Conservation (phyloP, 2,797 vertebrate species). For the Taenioides sp. region DNA sequence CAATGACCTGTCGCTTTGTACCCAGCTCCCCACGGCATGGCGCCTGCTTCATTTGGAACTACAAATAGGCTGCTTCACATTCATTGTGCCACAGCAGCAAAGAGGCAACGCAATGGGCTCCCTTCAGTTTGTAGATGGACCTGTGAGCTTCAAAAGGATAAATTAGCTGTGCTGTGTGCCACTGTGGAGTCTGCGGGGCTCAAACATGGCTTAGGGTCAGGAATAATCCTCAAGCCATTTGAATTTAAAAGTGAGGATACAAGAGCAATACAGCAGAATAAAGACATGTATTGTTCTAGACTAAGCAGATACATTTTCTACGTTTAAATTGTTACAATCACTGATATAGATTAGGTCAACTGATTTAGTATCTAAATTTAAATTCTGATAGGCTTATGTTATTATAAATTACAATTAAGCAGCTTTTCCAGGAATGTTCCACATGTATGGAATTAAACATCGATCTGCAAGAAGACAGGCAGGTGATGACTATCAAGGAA, state of each 20-base stretch:
- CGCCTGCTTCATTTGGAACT: conserved; percentile 50
- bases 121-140: conserved; percentile 37
- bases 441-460: too few relatives aligned
- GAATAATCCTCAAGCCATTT: conserved; percentile 5
- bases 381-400: too few relatives aligned
- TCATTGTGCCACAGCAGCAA: conserved; percentile 35
- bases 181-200: conserved; percentile 14
- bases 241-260: background rate
- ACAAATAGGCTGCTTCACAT: conserved; percentile 45
- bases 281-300: background rate
- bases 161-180: conserved; percentile 25
- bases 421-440: too few relatives aligned
- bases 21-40: conserved; percentile 31
- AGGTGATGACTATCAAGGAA: background rate
- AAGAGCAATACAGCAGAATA: background rate
- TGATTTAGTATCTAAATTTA: too few relatives aligned
- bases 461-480: too few relatives aligned
- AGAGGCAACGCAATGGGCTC: conserved; percentile 34
- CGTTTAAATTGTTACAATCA: too few relatives aligned
- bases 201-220: conserved; percentile 4
- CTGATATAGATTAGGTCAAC: too few relatives aligned
- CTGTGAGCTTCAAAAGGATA: conserved; percentile 29
- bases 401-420: background rate
- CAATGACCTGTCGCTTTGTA: conserved; percentile 57
- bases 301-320: background rate